Evolutionary conservation across 2,888 invertebrate species (phyloP).

Genomic region (Drosophila rubida): DNA sequence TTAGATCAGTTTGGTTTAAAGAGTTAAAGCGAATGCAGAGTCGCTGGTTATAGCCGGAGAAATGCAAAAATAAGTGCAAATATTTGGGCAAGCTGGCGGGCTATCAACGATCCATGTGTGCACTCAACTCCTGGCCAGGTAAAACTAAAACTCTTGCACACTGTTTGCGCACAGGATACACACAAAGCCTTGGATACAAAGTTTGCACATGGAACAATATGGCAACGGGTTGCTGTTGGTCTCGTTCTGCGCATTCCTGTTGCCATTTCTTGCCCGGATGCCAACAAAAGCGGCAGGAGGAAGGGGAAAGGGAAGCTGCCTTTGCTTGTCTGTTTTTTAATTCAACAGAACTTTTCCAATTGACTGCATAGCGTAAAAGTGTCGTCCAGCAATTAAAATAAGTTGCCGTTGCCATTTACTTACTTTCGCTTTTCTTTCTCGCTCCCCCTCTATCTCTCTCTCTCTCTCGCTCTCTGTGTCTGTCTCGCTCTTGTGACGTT

Average conservation of each 20-base stretch:
- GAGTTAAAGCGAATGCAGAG: not conserved
- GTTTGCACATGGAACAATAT: constrained; percentile 43
- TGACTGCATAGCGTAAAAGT: constrained; percentile 69
- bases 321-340: constrained; percentile 53
- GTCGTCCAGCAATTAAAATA: constrained; percentile 71
- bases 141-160: constrained; percentile 33
- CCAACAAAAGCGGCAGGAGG: not conserved
- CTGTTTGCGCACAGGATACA: constrained; percentile 26
- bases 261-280: constrained; percentile 16
- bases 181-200: constrained; percentile 7
- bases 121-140: constrained; percentile 45
- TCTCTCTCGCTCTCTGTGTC: too few relatives aligned
- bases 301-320: not conserved
- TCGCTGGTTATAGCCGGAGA: not conserved
- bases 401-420: constrained; percentile 65
- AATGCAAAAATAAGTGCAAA: constrained; percentile 50
- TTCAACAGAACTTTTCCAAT: constrained; percentile 69
- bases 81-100: constrained; percentile 56
- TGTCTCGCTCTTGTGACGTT: constrained; percentile 22
- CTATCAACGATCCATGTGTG: constrained; percentile 43
- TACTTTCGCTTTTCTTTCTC: constrained; percentile 32
- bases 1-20: not conserved
- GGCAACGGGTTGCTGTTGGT: constrained; percentile 40
- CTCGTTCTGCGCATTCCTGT: constrained; percentile 17
- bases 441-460: too few relatives aligned